Base-by-base conservation (phyloP, 2,888 invertebrate species). In the Chymomyza caudatula region DNA sequence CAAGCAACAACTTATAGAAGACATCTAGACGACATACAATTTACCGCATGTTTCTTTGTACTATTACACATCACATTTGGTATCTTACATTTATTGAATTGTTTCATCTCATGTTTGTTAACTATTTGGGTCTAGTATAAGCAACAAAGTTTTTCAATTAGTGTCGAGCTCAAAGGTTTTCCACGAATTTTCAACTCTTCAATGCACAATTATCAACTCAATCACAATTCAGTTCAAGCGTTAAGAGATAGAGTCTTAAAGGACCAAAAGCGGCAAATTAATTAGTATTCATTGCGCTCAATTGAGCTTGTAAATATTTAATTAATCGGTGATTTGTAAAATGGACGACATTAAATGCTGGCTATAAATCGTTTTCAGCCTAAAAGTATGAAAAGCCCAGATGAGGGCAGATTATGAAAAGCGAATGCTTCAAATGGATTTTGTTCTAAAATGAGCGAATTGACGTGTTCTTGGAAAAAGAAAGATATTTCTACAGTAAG, bases 281-380 rank as follows among this genome's bases (percentile, higher is more conserved):
- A 85, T 81, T 82, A 83, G 83, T 77, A 85, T 81, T 81, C 75
- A 82, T 82, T 77, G 83, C 70, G 71, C 70, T 67, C 80, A 85
- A 81, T 85, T 85, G 83, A 83, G 83, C 83, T 75, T 77, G 83
- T 85, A 83, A 81, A 81, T 85, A 85, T 81, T 85, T 81, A 75
- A 85, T 81, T 85, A 81, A 81, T 81, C 80, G 85, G 37, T 71
- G 44, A 47, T 47, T 47, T 17, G 44, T 47, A 4, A 17, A 15
- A 52, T 20, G 23, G 20, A 4, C 11, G 51, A 64, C 76, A 64
- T 60, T 42, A 65, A 67, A 57, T 65, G 59, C 67, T 37, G 64
- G 70, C 69, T 60, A 85, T 80, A 73, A 85, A 37, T 37, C n/a
- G n/a, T n/a, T n/a, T n/a, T n/a, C n/a, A n/a, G n/a, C n/a, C n/a